Evolutionary conservation across 2,888 invertebrate genomes (phyloP).

Genomic region (Mamestra brassicae): DNA sequence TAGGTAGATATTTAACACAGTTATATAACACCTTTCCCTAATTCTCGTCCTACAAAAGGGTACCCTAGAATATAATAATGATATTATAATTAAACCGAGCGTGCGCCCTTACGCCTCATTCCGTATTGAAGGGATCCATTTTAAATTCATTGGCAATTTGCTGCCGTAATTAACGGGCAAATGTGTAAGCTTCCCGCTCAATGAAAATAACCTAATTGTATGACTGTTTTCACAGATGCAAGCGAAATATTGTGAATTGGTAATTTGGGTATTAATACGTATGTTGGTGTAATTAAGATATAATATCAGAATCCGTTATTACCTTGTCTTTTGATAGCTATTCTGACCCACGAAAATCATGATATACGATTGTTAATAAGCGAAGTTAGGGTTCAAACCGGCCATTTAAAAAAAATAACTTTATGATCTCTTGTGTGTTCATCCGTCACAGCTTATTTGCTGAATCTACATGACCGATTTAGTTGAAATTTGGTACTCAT

Average conservation of each 20-base stretch:
- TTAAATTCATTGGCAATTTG: slow-evolving; percentile 64
- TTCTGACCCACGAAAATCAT: too few relatives aligned
- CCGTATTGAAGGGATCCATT: slow-evolving; percentile 59
- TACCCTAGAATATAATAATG: slow-evolving; percentile 46
- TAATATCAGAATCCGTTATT: background rate
- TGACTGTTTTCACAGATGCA: slow-evolving; percentile 33
- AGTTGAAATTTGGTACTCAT: too few relatives aligned
- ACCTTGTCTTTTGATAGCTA: too few relatives aligned
- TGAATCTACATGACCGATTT: too few relatives aligned
- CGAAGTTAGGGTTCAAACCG: background rate
- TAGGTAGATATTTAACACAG: background rate
- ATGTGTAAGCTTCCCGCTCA: slow-evolving; percentile 40
- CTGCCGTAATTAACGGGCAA: slow-evolving; percentile 51
- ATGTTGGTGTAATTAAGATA: background rate
- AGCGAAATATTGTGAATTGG: background rate
- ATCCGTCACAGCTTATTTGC: too few relatives aligned
- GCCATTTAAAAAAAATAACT: too few relatives aligned
- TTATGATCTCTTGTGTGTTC: too few relatives aligned
- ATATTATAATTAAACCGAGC: slow-evolving; percentile 46
- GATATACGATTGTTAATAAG: background rate
- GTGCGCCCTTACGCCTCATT: slow-evolving; percentile 33
- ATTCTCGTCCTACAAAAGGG: slow-evolving; percentile 25
- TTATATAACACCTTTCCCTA: slow-evolving; percentile 9
- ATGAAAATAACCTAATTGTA: slow-evolving; percentile 43
- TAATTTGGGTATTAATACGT: background rate